Base-by-base conservation (phyloP, 1,140 invertebrate species). In the Drosophila repletoides region DNA sequence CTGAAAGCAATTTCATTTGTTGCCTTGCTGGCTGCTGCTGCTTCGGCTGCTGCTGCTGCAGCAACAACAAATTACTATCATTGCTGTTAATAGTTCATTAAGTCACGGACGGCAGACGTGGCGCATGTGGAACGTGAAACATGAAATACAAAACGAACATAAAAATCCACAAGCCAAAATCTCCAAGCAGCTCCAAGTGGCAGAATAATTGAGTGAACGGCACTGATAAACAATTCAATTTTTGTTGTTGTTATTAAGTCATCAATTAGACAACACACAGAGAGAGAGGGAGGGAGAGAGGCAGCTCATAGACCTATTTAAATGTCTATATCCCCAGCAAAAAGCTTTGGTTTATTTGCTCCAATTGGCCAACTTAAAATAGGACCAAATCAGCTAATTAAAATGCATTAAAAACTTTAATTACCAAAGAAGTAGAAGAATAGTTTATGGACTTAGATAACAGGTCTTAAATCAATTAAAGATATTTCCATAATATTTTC, bases 71-170 rank as follows among this genome's bases (percentile, higher is more conserved):
- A 84, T 84, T 84, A 86, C 80, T 86, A 84, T 84, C 80, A 84
- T 84, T 84, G 80, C 80, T 86, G 80, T 84, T 84, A 84, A 84
- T 84, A 86, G 80, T 86, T 86, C 80, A 86, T 86, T 86, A 86
- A 86, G 80, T 86, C 80, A 86, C 80, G 80, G 80, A 86, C 64
- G 64, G 60, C 26, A 58, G 38, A 63, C 61, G 52, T 60, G 63
- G 63, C 67, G 69, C 70, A 71, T 73, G 79, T 60, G 72, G 69
- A 79, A 77, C 74, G 75, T 73, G 76, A 33, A 72, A 22, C 73
- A 69, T 74, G 69, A 77, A 77, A 76, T 66, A 70, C 70, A 72
- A 75, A 79, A 70, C 66, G 43, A 60, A 84, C 74, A 55, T 49
- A 58, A 53, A 68, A 65, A 49, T 28, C 22, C 5, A 10, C 26